Base-by-base conservation (phyloP, 2,113 vertebrate species). In the Maccullochella peelii region DNA sequence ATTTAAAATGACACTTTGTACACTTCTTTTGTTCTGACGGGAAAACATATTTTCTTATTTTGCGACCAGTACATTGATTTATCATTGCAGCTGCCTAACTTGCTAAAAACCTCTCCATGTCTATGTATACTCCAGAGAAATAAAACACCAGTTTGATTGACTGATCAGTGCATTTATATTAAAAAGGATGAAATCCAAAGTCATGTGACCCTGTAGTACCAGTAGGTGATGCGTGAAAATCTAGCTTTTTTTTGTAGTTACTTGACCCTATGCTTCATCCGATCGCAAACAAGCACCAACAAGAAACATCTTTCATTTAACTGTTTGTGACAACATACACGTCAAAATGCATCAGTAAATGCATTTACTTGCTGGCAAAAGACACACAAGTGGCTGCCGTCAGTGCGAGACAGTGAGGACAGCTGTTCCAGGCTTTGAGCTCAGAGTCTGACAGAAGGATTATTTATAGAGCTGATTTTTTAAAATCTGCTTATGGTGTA, bases 1-100 rank as follows among this genome's bases (percentile, higher is more conserved):
- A 92, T 94, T 95, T 94, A 91, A 93, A 95, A 95, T 94, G 89
- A 95, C 90, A 95, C 89, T 94, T 94, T 94, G 74, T 95, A 95
- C 93, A 95, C 52, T n/a, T 92, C 50, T 91, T 95, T 93, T 94
- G 87, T 92, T 94, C 83, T 92, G 83, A 89, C 86, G 84, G 77
- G 73, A 92, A 94, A 93, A 87, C 78, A 50, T 30, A 47, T 63
- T 88, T 79, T 85, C 57, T 86, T 86, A 87, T 92, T 91, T 91
- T 90, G 92, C 85, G 88, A 94, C 90, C 92, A 91, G 90, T 89
- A 90, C 81, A 87, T 61, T 76, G 77, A 90, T 84, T 91, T 27
- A 82, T 93, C 93, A 94, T 91, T 94, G 95, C 93, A 95, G 95
- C 95, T 95, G 93, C 94, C 94, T 82, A 91, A 89, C 91, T 89